Evolutionary conservation across 2,113 vertebrate species (phyloP).

Genomic region (Micronisus gabar): DNA sequence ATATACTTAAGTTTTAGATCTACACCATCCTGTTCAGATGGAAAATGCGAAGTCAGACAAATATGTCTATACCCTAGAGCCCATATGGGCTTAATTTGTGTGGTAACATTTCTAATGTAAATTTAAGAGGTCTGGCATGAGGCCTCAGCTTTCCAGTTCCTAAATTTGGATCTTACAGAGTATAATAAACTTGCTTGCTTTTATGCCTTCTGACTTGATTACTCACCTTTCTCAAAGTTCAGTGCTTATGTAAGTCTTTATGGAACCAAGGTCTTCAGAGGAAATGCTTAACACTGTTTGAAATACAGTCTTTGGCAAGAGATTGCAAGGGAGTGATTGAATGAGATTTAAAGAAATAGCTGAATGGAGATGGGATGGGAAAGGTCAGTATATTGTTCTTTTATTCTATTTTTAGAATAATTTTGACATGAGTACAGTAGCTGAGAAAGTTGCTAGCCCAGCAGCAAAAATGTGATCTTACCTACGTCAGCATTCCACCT

Average conservation of each 20-base stretch:
- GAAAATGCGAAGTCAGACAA: background rate
- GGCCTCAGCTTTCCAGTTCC: background rate
- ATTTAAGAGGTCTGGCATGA: background rate
- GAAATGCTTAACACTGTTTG: background rate
- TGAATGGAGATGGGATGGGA: background rate
- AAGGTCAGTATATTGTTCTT: background rate
- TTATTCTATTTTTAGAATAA: background rate
- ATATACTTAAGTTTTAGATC: background rate
- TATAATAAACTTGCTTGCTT: background rate
- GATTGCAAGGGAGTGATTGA: background rate
- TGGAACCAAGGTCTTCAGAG: background rate
- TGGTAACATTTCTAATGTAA: background rate
- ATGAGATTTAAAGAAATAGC: background rate
- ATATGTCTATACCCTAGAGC: background rate
- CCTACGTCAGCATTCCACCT: accelerated
- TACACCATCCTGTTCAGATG: background rate
- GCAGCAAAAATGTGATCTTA: background rate
- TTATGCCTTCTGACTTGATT: background rate
- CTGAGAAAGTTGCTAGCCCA: background rate
- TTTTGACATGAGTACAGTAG: background rate
- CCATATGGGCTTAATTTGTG: background rate
- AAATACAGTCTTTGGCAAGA: background rate
- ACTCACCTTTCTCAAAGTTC: background rate
- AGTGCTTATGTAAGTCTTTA: background rate
- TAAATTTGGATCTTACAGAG: background rate